These are phyloP conservation scores for Schizopygopsis malacanthus DNA, from an alignment of 2,797 vertebrate species.

Conservation along the genomic window DNA sequence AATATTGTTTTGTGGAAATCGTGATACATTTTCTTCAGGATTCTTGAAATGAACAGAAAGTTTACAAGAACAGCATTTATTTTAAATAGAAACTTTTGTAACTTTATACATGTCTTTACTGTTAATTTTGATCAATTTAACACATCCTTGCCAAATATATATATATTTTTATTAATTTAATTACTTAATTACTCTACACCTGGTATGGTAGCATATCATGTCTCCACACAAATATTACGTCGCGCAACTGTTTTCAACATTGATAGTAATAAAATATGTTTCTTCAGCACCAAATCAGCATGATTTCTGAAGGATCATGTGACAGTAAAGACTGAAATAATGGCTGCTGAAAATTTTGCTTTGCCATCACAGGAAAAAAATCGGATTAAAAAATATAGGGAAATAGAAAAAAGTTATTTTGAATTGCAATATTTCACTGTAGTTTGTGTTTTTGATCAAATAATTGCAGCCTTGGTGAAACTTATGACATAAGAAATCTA, in stretches of 20 bases:
- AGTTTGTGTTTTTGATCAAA: background rate
- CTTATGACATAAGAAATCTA: background rate
- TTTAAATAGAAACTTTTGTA: background rate
- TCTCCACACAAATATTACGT: background rate
- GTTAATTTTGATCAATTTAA: background rate
- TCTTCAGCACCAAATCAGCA: background rate
- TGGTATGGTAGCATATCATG: background rate
- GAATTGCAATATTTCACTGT: background rate
- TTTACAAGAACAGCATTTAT: background rate
- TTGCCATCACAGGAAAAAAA: background rate
- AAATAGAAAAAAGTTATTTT: background rate
- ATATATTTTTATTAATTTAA: background rate
- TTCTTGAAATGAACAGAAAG: background rate
- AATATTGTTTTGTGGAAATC: background rate
- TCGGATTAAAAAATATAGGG: background rate
- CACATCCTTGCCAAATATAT: background rate
- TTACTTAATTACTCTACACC: background rate
- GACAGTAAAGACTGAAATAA: background rate
- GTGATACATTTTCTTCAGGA: background rate
- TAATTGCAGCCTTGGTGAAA: background rate
- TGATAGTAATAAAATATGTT: background rate
- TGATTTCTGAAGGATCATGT: background rate
- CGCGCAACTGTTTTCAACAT: background rate
- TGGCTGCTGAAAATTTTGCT: background rate
- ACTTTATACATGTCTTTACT: constrained; percentile 5